Percentiles rank a stretch among this genome's conserved stretches.
Evolutionary conservation across 2,888 invertebrate species (phyloP).

Genomic region (Thecocarcelia acutangulata): DNA sequence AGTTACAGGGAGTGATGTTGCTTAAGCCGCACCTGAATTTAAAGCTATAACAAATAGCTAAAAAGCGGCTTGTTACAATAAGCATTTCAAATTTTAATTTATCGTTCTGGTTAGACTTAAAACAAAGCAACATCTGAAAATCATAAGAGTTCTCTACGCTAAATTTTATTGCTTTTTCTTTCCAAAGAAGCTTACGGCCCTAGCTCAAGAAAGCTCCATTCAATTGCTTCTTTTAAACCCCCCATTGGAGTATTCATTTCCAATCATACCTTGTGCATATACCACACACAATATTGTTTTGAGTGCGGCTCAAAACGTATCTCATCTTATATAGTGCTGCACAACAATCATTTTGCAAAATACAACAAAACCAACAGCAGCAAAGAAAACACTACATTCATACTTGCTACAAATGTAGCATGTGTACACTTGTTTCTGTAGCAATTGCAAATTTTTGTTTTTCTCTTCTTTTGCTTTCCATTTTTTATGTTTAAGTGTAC

Average conservation of each 20-base stretch:
- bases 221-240: not conserved
- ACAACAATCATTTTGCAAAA: constrained; percentile 49
- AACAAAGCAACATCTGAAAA: too few relatives aligned
- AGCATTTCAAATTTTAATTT: too few relatives aligned
- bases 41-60: too few relatives aligned
- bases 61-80: too few relatives aligned
- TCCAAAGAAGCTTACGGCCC: too few relatives aligned
- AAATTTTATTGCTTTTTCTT: too few relatives aligned
- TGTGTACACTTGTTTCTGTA: constrained; percentile 32
- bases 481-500: constrained; percentile 6
- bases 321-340: constrained; percentile 17
- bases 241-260: constrained; percentile 16
- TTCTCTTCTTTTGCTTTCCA: constrained; percentile 3
- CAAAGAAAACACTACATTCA: not conserved
- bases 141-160: too few relatives aligned
- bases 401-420: constrained; percentile 12
- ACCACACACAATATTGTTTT: constrained; percentile 4
- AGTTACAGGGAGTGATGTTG: too few relatives aligned
- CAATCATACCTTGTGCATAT: not conserved
- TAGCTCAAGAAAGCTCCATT: not conserved
- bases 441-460: constrained; percentile 2
- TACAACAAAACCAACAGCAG: constrained; percentile 24
- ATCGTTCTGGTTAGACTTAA: too few relatives aligned
- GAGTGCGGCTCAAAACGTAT: constrained; percentile 17
- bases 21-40: too few relatives aligned